Conservation (phyloP, 2,113 vertebrate species). For the Petroica traversi region DNA sequence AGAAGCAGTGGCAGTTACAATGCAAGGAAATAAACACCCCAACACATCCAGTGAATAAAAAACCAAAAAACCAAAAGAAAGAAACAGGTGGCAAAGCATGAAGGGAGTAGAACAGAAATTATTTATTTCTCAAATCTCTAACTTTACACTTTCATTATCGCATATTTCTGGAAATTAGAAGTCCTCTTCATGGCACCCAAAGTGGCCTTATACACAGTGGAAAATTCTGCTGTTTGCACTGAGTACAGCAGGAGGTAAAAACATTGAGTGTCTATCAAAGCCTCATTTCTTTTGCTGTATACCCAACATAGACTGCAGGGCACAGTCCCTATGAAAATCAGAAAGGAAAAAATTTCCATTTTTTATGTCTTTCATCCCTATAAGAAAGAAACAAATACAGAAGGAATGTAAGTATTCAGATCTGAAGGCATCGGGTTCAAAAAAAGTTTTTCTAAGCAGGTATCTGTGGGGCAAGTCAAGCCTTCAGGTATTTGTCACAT, state of each 20-base stretch:
- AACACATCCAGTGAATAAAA: background rate
- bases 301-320: background rate
- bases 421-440: background rate
- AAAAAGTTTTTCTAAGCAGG: background rate
- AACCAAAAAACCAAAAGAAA: too few relatives aligned
- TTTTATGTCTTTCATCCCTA: background rate
- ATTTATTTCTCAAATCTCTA: background rate
- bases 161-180: background rate
- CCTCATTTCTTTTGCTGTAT: background rate
- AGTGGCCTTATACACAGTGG: background rate
- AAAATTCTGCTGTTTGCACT: background rate
- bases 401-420: background rate
- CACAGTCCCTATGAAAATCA: background rate
- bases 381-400: background rate
- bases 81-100: accelerated
- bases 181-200: background rate
- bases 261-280: background rate
- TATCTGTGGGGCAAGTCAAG: background rate
- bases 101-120: background rate
- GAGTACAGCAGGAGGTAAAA: background rate
- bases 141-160: background rate
- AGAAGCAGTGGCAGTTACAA: background rate
- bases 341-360: background rate
- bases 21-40: background rate
- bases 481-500: background rate